Evolutionary conservation across 1,140 invertebrate genomes (phyloP).

Genomic region (Radopholus similis): DNA sequence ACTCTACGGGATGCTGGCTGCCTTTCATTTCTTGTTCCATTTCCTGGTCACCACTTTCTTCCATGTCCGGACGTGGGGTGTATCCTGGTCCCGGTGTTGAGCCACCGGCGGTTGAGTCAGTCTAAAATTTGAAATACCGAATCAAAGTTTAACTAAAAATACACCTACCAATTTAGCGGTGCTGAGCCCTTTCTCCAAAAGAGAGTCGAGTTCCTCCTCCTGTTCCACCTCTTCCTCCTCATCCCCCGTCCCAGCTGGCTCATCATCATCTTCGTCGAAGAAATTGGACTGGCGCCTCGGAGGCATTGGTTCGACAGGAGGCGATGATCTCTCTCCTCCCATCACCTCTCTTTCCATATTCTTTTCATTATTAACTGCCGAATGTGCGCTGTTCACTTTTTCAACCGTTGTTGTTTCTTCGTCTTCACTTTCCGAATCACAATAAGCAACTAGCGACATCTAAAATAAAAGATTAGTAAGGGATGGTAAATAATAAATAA

Average conservation of each 20-base stretch:
- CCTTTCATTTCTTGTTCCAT: neutral
- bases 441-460: too few species aligned
- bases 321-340: too few species aligned
- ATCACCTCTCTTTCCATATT: too few species aligned
- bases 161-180: neutral
- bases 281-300: neutral
- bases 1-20: neutral
- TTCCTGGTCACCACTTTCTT: neutral
- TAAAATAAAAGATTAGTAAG: too few species aligned
- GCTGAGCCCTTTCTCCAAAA: neutral
- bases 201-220: neutral
- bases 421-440: too few species aligned
- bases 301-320: neutral
- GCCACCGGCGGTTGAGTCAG: neutral
- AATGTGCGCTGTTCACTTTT: too few species aligned
- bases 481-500: too few species aligned
- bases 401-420: too few species aligned
- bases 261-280: neutral
- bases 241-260: neutral
- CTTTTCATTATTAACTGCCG: too few species aligned
- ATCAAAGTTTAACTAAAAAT: neutral
- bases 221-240: neutral
- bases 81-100: neutral
- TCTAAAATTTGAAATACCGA: neutral
- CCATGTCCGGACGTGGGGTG: neutral